Percentiles rank a stretch among this genome's conserved stretches.
phyloP scores from a whole-genome alignment of 2,888 invertebrate genomes.

The Trypoxylon attenuatum region DNA sequence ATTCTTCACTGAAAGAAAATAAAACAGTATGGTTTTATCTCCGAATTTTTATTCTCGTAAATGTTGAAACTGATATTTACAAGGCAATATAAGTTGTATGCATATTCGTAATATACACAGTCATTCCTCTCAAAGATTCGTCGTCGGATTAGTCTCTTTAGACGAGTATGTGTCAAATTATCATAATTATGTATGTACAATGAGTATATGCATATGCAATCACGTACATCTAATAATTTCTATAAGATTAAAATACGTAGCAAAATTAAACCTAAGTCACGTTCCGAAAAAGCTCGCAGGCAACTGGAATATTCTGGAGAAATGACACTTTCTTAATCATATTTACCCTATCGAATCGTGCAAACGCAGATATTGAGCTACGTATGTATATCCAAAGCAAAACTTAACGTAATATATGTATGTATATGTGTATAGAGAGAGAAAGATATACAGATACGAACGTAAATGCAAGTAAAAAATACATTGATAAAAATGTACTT shows the following conservation, averaged over 20 bases:
- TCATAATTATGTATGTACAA: slow-evolving; percentile 59
- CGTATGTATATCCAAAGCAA: too few relatives aligned
- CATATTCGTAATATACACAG: slow-evolving; percentile 52
- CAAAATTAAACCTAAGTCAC: too few relatives aligned
- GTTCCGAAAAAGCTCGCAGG: too few relatives aligned
- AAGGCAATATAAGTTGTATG: slow-evolving; percentile 50
- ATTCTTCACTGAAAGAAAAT: neutral
- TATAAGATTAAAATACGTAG: too few relatives aligned
- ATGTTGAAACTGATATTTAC: slow-evolving; percentile 60
- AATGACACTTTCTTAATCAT: neutral
- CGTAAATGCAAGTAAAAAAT: slow-evolving; percentile 51
- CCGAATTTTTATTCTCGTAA: slow-evolving; percentile 57
- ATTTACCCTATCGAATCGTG: too few relatives aligned
- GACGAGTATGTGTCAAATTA: slow-evolving; percentile 31
- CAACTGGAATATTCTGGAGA: neutral
- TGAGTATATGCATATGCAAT: slow-evolving; percentile 34
- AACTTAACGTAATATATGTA: too few relatives aligned
- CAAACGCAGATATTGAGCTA: too few relatives aligned
- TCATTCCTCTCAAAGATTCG: slow-evolving; percentile 36
- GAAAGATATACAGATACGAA: slow-evolving; percentile 33
- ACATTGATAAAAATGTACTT: slow-evolving; percentile 55
- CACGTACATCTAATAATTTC: slow-evolving; percentile 29
- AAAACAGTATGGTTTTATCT: slow-evolving; percentile 16
- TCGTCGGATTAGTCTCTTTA: slow-evolving; percentile 17
- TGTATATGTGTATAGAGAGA: too few relatives aligned